A percentile compares a stretch with the other conserved stretches of the same genome.
These are phyloP conservation scores for Phenganax marumi DNA, from an alignment of 92 coral and sea anemone genomes.

Conservation along the genomic window DNA sequence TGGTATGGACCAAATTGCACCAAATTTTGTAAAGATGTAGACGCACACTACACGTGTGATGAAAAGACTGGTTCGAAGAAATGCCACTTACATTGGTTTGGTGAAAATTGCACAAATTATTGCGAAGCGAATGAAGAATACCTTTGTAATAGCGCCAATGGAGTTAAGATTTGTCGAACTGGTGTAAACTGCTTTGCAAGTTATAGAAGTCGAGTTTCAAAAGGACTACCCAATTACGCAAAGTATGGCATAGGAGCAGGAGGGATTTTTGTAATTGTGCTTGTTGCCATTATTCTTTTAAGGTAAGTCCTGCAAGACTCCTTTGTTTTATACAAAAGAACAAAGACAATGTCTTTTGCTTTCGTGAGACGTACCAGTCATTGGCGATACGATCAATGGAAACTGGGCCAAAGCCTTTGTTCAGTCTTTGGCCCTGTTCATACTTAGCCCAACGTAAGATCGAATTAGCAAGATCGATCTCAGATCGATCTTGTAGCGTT, in stretches of 20 bases:
- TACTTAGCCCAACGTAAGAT: no score
- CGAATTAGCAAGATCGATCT: no score
- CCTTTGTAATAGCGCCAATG: constrained; percentile 18
- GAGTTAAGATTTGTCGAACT: constrained; percentile 22
- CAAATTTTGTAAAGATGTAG: not conserved
- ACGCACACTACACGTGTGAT: not conserved
- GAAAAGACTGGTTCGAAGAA: constrained; percentile 27
- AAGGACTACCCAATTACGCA: constrained; percentile 29
- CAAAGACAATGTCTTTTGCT: no score
- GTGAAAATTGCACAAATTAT: constrained; percentile 66
- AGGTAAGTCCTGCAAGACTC: not conserved
- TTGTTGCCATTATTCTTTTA: not conserved
- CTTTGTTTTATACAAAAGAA: not conserved
- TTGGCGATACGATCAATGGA: no score
- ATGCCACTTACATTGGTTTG: constrained; percentile 72
- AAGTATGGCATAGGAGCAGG: not conserved
- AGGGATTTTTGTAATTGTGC: not conserved
- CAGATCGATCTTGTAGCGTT: no score
- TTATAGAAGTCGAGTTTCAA: not conserved
- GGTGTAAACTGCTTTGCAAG: constrained; percentile 1
- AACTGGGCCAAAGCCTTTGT: no score
- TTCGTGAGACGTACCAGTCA: no score
- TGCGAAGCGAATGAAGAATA: constrained; percentile 32
- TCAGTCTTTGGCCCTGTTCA: no score
- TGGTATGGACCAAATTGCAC: constrained; percentile 6